Base-by-base conservation (phyloP, 1,140 invertebrate species). In the Helicoverpa zea region DNA sequence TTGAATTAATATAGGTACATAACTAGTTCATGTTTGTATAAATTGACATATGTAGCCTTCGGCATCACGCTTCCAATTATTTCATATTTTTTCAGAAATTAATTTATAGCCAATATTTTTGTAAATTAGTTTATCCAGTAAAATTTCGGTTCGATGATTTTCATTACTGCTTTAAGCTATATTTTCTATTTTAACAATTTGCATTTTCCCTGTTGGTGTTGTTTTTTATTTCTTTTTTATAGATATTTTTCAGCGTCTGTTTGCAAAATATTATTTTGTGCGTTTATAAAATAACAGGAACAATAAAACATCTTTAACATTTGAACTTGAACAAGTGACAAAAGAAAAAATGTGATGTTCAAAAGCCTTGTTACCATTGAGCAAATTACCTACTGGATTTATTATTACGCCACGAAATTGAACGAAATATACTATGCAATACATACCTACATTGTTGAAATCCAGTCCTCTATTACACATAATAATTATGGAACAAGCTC, bases 51-150 rank as follows among this genome's bases (percentile, higher is more conserved):
- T 14, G 11, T 49, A 66, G 63, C 63, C 63, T 16, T 16, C 63
- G 63, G 63, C 35, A 66, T 66, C 1, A 16, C 35, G 1, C 63
- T 18, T 35, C 63, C 43, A 49, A 18, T 59, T 59, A 59, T 59
- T 30, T 59, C 63, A 23, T 43, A 66, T 66, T 66, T 66, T 66
- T 66, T 49, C n/a, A 35, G n/a, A 10, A 66, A 49, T 47, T 4
- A 49, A 66, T 66, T 66, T 49, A 18, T 49, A 23, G 43, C 2
- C 35, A 49, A 49, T 66, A 66, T 66, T 49, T 66, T 66, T 66
- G 9, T 66, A 49, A 66, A 66, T 23, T 47, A 23, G 43, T 43
- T 49, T 66, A 49, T 66, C 43, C n/a, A 49, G 10, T 7, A n/a
- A 2, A 58, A 49, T 29, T 59, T 29, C 43, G 35, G 63, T 66